phyloP scores from a whole-genome alignment of 2,888 invertebrate genomes.

The Eutolmus rufibarbis region DNA sequence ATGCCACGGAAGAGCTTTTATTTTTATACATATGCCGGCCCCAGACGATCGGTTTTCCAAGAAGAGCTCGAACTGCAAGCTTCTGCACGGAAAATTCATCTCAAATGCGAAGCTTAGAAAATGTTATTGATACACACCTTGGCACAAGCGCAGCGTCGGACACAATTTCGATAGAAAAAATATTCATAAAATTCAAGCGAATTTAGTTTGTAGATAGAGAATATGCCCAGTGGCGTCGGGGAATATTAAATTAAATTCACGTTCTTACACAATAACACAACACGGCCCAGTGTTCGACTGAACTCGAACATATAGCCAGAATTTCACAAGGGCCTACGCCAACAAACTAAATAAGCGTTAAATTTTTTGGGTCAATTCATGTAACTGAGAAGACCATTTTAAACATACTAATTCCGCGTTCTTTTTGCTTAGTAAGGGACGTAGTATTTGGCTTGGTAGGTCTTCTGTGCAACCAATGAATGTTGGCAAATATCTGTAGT shows the following conservation, averaged over 20 bases:
- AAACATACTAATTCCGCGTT: not conserved
- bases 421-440: not conserved
- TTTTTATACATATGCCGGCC: not conserved
- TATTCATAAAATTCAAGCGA: not conserved
- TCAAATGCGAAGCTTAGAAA: not conserved
- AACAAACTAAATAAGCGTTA: constrained; percentile 1
- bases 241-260: not conserved
- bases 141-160: not conserved
- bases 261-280: not conserved
- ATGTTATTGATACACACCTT: not conserved
- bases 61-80: not conserved
- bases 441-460: not conserved
- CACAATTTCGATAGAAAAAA: not conserved
- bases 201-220: not conserved
- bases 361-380: constrained; percentile 4
- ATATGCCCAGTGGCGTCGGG: not conserved
- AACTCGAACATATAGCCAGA: not conserved
- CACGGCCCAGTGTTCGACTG: not conserved
- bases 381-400: not conserved
- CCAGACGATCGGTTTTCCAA: not conserved
- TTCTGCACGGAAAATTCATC: not conserved
- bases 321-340: not conserved
- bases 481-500: not conserved
- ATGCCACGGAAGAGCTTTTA: not conserved
- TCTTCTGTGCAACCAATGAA: not conserved